Evolutionary conservation across 2,113 vertebrate species (phyloP).

Genomic region (Chrysochloris asiatica): DNA sequence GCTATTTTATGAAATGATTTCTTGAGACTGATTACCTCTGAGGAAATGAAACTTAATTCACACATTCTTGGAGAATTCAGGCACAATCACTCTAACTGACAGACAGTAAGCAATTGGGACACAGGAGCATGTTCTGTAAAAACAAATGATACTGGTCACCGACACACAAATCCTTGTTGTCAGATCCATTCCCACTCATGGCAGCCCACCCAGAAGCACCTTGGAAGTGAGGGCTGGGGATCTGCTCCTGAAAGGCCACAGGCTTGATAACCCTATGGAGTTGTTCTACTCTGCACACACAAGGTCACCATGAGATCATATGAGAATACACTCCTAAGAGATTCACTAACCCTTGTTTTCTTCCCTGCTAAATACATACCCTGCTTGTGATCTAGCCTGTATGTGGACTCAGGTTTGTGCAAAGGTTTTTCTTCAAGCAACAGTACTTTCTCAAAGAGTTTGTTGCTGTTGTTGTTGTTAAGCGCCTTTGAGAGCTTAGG

Average conservation of each 20-base stretch:
- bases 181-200: background rate
- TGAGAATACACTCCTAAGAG: background rate
- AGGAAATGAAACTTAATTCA: background rate
- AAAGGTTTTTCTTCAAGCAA: background rate
- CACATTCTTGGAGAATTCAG: background rate
- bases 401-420: background rate
- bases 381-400: background rate
- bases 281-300: background rate
- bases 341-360: background rate
- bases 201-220: background rate
- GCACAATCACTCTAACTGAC: background rate
- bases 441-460: slow-evolving; percentile 14
- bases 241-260: background rate
- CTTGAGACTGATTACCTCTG: background rate
- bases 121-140: background rate
- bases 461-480: too few relatives aligned
- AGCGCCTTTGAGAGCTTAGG: too few relatives aligned
- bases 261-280: background rate
- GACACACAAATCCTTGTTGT: background rate
- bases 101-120: background rate
- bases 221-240: background rate
- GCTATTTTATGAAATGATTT: background rate
- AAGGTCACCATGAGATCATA: background rate
- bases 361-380: background rate
- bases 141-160: background rate